phyloP scores from a whole-genome alignment of 92 coral and sea anemone species.

The Heliopora coerulea region DNA sequence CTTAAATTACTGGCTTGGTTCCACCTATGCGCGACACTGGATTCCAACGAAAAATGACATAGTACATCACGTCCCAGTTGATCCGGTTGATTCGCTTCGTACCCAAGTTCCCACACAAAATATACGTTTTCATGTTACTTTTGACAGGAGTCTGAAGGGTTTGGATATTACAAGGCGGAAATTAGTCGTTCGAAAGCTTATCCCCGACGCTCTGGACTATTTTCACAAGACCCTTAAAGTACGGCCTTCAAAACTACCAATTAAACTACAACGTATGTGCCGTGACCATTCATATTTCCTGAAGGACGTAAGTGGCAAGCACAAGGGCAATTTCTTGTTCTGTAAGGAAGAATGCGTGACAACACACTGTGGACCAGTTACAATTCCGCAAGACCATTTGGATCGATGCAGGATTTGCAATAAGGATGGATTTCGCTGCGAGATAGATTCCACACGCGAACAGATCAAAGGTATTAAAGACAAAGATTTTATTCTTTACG shows the following conservation, averaged over 20 bases:
- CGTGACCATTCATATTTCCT: slow-evolving; percentile 82
- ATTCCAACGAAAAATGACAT: slow-evolving; percentile 88
- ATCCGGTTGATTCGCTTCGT: slow-evolving; percentile 60
- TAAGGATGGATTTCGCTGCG: slow-evolving; percentile 64
- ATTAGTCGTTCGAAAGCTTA: slow-evolving; percentile 69
- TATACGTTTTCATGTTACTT: slow-evolving; percentile 90
- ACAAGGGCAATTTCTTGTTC: slow-evolving; percentile 70
- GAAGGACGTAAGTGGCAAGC: slow-evolving; percentile 62
- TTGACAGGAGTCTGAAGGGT: slow-evolving; percentile 69
- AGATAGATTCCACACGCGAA: slow-evolving; percentile 14
- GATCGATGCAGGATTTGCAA: slow-evolving; percentile 93
- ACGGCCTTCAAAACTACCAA: slow-evolving; percentile 61
- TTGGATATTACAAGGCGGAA: slow-evolving; percentile 52
- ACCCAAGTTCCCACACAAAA: slow-evolving; percentile 66
- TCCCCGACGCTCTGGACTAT: slow-evolving; percentile 86
- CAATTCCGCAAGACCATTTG: slow-evolving; percentile 72
- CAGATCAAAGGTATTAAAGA: slow-evolving; percentile 66
- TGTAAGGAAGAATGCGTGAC: slow-evolving; percentile 83
- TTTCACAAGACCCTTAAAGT: slow-evolving; percentile 85
- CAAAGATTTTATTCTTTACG: slow-evolving; percentile 88
- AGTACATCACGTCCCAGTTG: slow-evolving; percentile 84
- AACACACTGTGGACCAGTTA: slow-evolving; percentile 94
- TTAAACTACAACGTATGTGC: slow-evolving; percentile 87
- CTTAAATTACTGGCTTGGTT: slow-evolving; percentile 14
- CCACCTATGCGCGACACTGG: slow-evolving; percentile 76